A percentile compares a stretch with the other conserved stretches of the same genome.
Conservation (phyloP, 2,113 vertebrate genomes). For the Dipodomys spectabilis region DNA sequence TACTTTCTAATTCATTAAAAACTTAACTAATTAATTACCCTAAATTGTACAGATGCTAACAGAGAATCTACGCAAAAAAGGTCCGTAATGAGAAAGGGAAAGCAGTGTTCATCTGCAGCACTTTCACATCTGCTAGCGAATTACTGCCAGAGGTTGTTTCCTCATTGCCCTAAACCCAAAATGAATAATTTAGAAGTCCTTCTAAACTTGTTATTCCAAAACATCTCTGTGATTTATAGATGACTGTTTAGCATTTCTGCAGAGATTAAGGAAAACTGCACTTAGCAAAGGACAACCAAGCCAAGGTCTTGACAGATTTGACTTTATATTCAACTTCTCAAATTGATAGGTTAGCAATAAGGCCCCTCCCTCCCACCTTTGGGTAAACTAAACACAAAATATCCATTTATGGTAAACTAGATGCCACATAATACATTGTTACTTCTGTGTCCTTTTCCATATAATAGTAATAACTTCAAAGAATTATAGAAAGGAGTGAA, state of each 20-base stretch:
- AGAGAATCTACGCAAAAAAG: slow-evolving; percentile 21
- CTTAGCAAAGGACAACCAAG: background rate
- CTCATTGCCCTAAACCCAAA: background rate
- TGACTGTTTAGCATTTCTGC: slow-evolving; percentile 1
- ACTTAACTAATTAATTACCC: background rate
- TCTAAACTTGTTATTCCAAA: slow-evolving; percentile 16
- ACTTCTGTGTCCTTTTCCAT: background rate
- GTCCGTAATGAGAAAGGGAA: background rate
- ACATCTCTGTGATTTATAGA: background rate
- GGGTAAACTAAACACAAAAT: slow-evolving; percentile 26
- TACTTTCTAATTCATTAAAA: background rate
- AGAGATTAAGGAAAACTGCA: slow-evolving; percentile 46
- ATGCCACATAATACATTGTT: background rate
- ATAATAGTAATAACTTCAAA: background rate
- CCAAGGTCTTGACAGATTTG: background rate
- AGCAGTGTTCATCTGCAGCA: background rate
- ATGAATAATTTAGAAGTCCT: background rate
- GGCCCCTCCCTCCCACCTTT: background rate
- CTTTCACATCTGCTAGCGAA: background rate
- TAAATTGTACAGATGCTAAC: background rate
- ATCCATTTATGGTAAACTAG: slow-evolving; percentile 3
- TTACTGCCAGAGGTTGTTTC: background rate
- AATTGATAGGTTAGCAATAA: slow-evolving; percentile 28
- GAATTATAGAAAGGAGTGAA: no score
- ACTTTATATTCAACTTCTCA: slow-evolving; percentile 8